phyloP scores from a whole-genome alignment of 2,888 invertebrate species.

The Blastobasis adustella region DNA sequence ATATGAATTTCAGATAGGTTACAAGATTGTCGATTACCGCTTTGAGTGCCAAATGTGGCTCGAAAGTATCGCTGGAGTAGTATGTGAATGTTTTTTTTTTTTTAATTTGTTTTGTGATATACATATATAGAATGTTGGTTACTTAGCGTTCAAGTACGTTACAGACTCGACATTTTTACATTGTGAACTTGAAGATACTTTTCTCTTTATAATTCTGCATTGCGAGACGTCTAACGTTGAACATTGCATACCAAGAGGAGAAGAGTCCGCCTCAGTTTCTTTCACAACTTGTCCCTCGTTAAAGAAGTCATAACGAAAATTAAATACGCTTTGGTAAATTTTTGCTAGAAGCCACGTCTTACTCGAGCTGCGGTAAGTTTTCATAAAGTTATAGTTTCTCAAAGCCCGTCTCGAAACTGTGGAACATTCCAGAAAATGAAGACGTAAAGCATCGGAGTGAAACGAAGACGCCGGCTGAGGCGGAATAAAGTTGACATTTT shows the following conservation, averaged over 20 bases:
- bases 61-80: too few species aligned
- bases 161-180: too few species aligned
- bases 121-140: too few species aligned
- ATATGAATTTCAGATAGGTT: constrained; percentile 71
- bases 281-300: constrained; percentile 4
- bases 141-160: too few species aligned
- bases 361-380: constrained; percentile 64
- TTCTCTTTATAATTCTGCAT: too few species aligned
- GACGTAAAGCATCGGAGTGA: constrained; percentile 65
- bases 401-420: constrained; percentile 68
- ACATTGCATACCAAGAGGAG: too few species aligned
- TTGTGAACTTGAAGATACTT: too few species aligned
- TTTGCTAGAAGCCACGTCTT: constrained; percentile 67
- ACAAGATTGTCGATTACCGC: constrained; percentile 37
- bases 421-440: constrained; percentile 69
- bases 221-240: too few species aligned
- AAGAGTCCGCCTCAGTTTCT: background rate
- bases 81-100: too few species aligned
- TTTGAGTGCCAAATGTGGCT: too few species aligned
- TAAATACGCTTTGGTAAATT: constrained; percentile 71
- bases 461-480: constrained; percentile 64
- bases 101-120: too few species aligned
- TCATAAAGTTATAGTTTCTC: constrained; percentile 72
- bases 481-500: constrained; percentile 75
- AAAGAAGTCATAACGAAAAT: constrained; percentile 68